phyloP scores from a whole-genome alignment of 2,888 invertebrate genomes.

The Pedicia rivosa region DNA sequence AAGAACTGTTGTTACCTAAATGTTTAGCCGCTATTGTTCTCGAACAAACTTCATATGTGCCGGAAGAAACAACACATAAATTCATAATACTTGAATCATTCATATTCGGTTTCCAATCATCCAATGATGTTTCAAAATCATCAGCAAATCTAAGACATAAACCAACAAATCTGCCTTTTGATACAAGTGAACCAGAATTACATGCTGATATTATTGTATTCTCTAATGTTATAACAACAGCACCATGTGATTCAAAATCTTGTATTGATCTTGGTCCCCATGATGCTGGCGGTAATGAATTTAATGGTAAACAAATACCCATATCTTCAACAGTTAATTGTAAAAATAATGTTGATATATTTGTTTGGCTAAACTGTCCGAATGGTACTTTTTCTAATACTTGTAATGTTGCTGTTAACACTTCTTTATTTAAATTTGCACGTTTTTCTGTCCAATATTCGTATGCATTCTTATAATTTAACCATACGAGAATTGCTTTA shows the following conservation, averaged over 20 bases:
- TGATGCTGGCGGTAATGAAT: conserved; percentile 58
- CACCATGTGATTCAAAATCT: conserved; percentile 69
- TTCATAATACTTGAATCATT: conserved; percentile 67
- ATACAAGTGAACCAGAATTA: conserved; percentile 88
- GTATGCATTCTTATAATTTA: conserved; percentile 98
- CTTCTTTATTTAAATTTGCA: conserved; percentile 78
- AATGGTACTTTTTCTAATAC: conserved; percentile 59
- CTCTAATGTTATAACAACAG: conserved; percentile 90
- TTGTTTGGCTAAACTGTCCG: conserved; percentile 64
- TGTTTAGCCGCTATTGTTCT: conserved; percentile 78
- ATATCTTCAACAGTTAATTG: conserved; percentile 93
- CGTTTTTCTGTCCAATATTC: conserved; percentile 98
- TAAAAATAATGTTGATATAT: conserved; percentile 77
- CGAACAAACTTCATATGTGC: conserved; percentile 80
- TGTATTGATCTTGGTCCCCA: conserved; percentile 49
- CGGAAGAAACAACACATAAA: conserved; percentile 94
- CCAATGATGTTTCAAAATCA: conserved; percentile 90
- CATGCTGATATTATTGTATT: conserved; percentile 90
- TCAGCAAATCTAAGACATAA: conserved; percentile 90
- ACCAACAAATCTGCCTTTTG: conserved; percentile 80
- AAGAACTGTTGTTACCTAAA: conserved; percentile 36
- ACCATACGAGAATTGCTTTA: conserved; percentile 95
- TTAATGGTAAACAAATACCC: conserved; percentile 87
- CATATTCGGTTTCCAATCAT: conserved; percentile 92
- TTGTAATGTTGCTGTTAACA: conserved; percentile 58